Percentiles rank a stretch among this genome's conserved stretches.
phyloP scores from a whole-genome alignment of 2,113 vertebrate genomes.

The Ictalurus furcatus region DNA sequence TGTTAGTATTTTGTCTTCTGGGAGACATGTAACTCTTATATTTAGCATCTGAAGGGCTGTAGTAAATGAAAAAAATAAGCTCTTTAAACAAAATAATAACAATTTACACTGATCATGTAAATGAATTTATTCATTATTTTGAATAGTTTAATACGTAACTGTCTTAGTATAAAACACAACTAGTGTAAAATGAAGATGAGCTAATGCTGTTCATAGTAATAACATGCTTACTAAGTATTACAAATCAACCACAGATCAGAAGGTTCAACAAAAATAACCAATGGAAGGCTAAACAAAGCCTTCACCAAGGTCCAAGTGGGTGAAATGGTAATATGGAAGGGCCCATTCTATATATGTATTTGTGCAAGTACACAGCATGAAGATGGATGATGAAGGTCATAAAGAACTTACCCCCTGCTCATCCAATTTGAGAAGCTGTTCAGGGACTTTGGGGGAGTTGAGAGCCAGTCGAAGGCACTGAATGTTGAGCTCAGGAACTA shows the following conservation, averaged over 20 bases:
- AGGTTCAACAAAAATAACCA: not conserved
- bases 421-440: slow-evolving; percentile 93
- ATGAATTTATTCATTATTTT: too few species aligned
- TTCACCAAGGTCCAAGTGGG: not conserved
- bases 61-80: too few species aligned
- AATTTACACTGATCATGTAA: too few species aligned
- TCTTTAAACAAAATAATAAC: too few species aligned
- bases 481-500: slow-evolving; percentile 91
- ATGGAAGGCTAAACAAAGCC: not conserved
- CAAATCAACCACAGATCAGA: not conserved
- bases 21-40: too few species aligned
- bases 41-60: too few species aligned
- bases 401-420: slow-evolving; percentile 88
- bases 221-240: not conserved
- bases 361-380: not conserved
- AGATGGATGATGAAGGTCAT: not conserved
- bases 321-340: not conserved
- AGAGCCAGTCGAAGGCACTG: slow-evolving; percentile 88
- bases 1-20: too few species aligned
- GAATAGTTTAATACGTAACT: not conserved
- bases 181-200: not conserved
- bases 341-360: not conserved
- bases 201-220: not conserved
- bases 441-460: slow-evolving; percentile 86
- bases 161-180: not conserved